A percentile compares a stretch with the other conserved stretches of the same genome.
phyloP scores from a whole-genome alignment of 2,113 vertebrate genomes.

The Catharus bicknelli region DNA sequence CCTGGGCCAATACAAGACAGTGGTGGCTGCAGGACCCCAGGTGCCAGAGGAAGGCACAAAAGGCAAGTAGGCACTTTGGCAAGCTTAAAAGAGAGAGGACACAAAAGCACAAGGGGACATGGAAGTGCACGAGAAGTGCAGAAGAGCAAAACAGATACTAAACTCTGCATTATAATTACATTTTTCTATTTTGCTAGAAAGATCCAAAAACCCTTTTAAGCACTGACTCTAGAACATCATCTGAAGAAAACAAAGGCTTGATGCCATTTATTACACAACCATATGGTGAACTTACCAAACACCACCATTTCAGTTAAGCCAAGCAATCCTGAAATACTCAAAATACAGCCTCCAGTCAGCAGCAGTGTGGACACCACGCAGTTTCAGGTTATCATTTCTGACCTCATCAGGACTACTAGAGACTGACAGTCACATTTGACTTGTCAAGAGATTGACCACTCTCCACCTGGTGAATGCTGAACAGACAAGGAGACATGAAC shows the following conservation, averaged over 20 bases:
- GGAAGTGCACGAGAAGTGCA: not conserved
- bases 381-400: not conserved
- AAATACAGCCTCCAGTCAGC: not conserved
- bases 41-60: not conserved
- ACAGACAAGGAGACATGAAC: not conserved
- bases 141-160: not conserved
- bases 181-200: not conserved
- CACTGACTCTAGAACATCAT: not conserved
- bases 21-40: not conserved
- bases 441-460: not conserved
- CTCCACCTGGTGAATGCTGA: not conserved
- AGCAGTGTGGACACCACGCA: not conserved
- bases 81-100: not conserved
- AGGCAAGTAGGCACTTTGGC: not conserved
- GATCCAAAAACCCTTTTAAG: not conserved
- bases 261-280: not conserved
- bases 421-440: not conserved
- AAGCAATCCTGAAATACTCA: not conserved
- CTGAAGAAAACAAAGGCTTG: not conserved
- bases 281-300: not conserved
- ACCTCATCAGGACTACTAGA: not conserved
- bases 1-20: accelerated
- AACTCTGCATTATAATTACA: not conserved
- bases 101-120: not conserved
- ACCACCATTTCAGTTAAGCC: not conserved